A percentile compares a stretch with the other conserved stretches of the same genome.
These are phyloP conservation scores for Tetramorium simillimum DNA, from an alignment of 1,140 invertebrate species.

Conservation along the genomic window DNA sequence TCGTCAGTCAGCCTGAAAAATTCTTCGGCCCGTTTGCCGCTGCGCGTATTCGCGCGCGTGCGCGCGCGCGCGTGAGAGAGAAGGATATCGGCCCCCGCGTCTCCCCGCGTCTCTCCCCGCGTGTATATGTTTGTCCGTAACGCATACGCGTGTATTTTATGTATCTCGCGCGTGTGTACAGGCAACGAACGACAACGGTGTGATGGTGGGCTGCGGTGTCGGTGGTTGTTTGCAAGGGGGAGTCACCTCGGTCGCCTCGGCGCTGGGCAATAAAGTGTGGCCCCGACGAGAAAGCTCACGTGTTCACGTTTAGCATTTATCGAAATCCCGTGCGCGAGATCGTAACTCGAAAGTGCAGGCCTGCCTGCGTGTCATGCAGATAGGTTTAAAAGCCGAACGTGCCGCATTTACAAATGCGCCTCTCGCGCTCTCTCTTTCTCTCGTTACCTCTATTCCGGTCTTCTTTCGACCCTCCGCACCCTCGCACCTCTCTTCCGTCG, in stretches of 20 bases:
- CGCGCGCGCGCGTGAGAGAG: background rate
- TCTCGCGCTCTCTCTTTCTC: conserved; percentile 37
- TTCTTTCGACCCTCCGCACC: background rate
- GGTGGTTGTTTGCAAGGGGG: conserved; percentile 64
- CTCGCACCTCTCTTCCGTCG: background rate
- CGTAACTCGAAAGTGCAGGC: conserved; percentile 83
- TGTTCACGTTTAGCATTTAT: conserved; percentile 85
- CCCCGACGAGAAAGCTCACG: conserved; percentile 84
- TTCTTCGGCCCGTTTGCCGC: conserved; percentile 21
- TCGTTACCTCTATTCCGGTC: background rate
- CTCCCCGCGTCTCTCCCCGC: background rate
- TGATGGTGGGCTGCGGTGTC: conserved; percentile 50
- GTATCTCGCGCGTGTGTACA: conserved; percentile 33
- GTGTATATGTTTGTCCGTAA: conserved; percentile 9
- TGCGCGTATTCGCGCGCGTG: conserved; percentile 22
- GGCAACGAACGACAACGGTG: background rate
- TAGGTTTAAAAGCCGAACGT: conserved; percentile 85
- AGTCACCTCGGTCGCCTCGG: conserved; percentile 52
- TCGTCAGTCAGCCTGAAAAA: conserved; percentile 61
- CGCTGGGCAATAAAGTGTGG: conserved; percentile 80
- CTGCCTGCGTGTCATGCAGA: conserved; percentile 84
- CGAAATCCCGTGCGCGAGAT: conserved; percentile 82
- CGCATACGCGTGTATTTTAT: conserved; percentile 36
- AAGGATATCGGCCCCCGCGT: background rate
- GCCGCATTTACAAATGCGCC: conserved; percentile 83